These are phyloP conservation scores for Oryzias javanicus DNA, from an alignment of 2,113 vertebrate genomes.

Conservation along the genomic window DNA sequence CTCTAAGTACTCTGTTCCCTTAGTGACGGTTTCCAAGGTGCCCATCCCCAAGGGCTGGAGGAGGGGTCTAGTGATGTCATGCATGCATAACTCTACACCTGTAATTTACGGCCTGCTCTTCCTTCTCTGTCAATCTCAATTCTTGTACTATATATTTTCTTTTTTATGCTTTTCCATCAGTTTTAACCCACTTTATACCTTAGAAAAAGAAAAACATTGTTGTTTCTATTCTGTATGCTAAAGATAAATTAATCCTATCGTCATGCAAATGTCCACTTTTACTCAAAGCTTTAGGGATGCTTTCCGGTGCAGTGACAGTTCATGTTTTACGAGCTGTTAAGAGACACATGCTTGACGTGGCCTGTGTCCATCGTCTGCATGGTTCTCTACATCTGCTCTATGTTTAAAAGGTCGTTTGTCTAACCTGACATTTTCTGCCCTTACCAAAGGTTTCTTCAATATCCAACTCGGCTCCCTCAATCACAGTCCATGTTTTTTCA, in stretches of 20 bases:
- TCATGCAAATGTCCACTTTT: neutral
- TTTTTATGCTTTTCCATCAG: neutral
- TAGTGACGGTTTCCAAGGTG: constrained; percentile 80
- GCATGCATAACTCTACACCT: constrained; percentile 79
- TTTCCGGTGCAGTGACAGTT: constrained; percentile 36
- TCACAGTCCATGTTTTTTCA: constrained; percentile 56
- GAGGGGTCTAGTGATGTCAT: constrained; percentile 76
- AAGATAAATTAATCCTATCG: no score
- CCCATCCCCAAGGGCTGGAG: constrained; percentile 71
- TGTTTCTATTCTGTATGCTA: no score
- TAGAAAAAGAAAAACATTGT: no score
- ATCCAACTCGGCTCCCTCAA: constrained; percentile 53
- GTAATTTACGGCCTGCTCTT: constrained; percentile 57
- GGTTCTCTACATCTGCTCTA: constrained; percentile 74
- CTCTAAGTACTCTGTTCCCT: constrained; percentile 71
- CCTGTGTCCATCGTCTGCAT: constrained; percentile 66
- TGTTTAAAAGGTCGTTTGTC: constrained; percentile 80
- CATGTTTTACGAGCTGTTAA: constrained; percentile 54
- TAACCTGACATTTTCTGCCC: constrained; percentile 77
- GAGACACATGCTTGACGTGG: constrained; percentile 60
- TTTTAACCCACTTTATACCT: neutral
- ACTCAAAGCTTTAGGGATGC: constrained; percentile 20
- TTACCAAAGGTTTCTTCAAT: constrained; percentile 76
- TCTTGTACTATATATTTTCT: neutral
- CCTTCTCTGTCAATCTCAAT: constrained; percentile 31